Conservation (phyloP, 2,113 vertebrate genomes). For the Leucopsar rothschildi region DNA sequence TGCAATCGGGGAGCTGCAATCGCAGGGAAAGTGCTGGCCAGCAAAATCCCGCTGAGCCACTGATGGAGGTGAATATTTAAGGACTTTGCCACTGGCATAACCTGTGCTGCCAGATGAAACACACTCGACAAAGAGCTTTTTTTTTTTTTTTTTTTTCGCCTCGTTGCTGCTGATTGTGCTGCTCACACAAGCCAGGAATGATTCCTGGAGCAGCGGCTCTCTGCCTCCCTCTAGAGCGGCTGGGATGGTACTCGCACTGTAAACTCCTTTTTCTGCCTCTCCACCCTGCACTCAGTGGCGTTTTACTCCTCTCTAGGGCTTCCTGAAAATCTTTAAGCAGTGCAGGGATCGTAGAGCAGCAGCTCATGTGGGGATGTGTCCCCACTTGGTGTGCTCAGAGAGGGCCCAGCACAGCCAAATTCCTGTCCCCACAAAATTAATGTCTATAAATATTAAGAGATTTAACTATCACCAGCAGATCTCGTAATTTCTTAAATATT, state of each 20-base stretch:
- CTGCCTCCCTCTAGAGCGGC: constrained; percentile 69
- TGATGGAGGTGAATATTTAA: constrained; percentile 51
- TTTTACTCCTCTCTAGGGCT: neutral
- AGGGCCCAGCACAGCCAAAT: neutral
- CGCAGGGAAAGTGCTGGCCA: neutral
- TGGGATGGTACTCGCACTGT: fast-evolving
- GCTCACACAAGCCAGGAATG: neutral
- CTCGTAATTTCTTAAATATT: neutral
- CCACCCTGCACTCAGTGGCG: fast-evolving
- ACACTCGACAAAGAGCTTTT: neutral
- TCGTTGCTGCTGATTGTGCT: neutral
- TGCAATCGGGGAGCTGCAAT: neutral
- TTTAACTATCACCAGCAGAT: neutral
- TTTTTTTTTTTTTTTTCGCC: too few relatives aligned
- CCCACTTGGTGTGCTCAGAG: fast-evolving
- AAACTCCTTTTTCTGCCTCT: neutral
- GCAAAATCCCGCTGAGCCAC: constrained; percentile 31
- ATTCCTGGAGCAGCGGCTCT: constrained; percentile 12
- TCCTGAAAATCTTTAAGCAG: neutral
- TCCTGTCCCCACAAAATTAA: neutral
- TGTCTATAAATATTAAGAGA: fast-evolving
- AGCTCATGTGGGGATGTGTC: neutral
- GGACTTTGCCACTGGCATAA: constrained; percentile 13
- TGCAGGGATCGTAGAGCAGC: neutral
- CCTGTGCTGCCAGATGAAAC: constrained; percentile 44